A percentile compares a stretch with the other conserved stretches of the same genome.
phyloP scores from a whole-genome alignment of 37 sponge, comb jelly and placozoan genomes.

The Haliclona indistincta region DNA sequence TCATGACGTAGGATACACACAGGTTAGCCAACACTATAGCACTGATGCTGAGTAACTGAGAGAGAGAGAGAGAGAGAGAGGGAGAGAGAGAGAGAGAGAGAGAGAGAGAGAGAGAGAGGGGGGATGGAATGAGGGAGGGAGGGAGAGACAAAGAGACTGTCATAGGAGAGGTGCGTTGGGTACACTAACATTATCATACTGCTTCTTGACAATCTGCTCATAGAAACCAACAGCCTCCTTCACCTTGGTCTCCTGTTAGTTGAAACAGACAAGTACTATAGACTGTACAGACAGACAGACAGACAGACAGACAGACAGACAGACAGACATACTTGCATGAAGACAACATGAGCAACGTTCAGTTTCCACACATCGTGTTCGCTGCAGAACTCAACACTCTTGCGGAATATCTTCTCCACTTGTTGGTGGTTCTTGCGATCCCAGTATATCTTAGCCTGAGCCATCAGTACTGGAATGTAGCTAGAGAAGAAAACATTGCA shows the following conservation, averaged over 20 bases:
- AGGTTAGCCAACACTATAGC: constrained; percentile 98
- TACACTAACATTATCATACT: constrained; percentile 83
- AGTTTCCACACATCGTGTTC: constrained; percentile 96
- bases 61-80: not conserved
- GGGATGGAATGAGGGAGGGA: no score
- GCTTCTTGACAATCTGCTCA: constrained; percentile 96
- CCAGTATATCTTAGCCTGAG: constrained; percentile 99
- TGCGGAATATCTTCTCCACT: constrained; percentile 95
- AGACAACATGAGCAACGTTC: constrained; percentile 96
- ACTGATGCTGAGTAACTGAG: constrained; percentile 84
- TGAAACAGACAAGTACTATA: no score
- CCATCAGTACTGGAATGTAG: constrained; percentile 98
- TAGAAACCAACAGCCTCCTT: constrained; percentile 97
- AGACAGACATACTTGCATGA: no score
- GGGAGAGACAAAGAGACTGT: no score
- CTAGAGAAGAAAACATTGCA: constrained; percentile 39
- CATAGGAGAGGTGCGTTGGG: no score
- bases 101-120: no score
- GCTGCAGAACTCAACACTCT: constrained; percentile 97
- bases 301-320: no score
- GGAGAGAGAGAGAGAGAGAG: no score
- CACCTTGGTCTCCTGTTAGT: no score
- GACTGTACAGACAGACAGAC: no score
- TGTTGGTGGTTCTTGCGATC: constrained; percentile 84
- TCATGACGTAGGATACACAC: constrained; percentile 99